phyloP scores from a whole-genome alignment of 2,113 vertebrate species.

The Mohoua ochrocephala region DNA sequence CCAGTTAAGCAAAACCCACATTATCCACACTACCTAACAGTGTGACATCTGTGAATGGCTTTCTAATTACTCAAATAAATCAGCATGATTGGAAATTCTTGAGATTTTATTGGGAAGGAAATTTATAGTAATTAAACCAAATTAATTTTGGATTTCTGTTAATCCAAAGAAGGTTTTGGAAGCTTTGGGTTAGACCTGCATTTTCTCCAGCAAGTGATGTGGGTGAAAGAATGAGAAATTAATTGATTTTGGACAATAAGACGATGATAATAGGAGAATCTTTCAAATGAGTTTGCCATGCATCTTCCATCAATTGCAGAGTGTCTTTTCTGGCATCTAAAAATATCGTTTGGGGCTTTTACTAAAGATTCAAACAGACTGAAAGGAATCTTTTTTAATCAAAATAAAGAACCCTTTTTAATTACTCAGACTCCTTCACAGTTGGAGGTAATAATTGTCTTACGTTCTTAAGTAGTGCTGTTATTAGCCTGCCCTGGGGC shows the following conservation, averaged over 20 bases:
- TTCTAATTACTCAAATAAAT: constrained; percentile 83
- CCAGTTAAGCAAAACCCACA: constrained; percentile 53
- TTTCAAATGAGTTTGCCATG: not conserved
- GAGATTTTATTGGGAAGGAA: constrained; percentile 83
- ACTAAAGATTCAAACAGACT: constrained; percentile 76
- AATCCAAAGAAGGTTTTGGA: constrained; percentile 59
- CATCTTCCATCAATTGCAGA: constrained; percentile 16
- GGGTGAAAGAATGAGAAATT: constrained; percentile 43
- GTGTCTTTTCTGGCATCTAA: constrained; percentile 66
- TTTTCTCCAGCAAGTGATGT: constrained; percentile 34
- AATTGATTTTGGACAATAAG: constrained; percentile 47
- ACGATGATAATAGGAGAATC: not conserved
- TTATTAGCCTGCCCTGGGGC: constrained; percentile 79
- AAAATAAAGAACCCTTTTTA: constrained; percentile 83
- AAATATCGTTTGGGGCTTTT: constrained; percentile 72
- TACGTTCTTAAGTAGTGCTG: constrained; percentile 76
- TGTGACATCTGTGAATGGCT: constrained; percentile 80
- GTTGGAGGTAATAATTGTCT: constrained; percentile 81
- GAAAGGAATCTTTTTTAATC: constrained; percentile 82
- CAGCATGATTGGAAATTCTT: constrained; percentile 84
- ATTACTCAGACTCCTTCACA: constrained; percentile 81
- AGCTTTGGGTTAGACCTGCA: constrained; percentile 19
- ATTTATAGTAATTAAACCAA: constrained; percentile 82
- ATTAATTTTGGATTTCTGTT: constrained; percentile 80
- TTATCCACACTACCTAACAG: constrained; percentile 71